phyloP scores from a whole-genome alignment of 2,113 vertebrate genomes.

The Larimichthys crocea region DNA sequence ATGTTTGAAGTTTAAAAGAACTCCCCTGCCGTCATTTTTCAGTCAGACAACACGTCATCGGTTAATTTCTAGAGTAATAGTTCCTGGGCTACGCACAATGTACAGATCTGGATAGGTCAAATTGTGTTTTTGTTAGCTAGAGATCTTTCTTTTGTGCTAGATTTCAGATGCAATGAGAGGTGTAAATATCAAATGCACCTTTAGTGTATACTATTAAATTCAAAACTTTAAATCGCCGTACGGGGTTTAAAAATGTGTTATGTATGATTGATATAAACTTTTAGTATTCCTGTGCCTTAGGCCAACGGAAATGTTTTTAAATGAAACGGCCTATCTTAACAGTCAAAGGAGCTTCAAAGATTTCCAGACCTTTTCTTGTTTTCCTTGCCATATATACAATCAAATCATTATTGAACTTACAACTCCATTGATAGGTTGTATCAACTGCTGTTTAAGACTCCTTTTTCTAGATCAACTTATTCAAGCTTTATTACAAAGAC shows the following conservation, averaged over 20 bases:
- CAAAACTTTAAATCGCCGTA: conserved; percentile 68
- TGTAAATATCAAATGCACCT: conserved; percentile 77
- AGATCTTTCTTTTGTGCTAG: conserved; percentile 67
- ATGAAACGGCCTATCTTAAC: conserved; percentile 81
- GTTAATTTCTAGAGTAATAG: conserved; percentile 46
- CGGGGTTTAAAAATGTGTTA: conserved; percentile 73
- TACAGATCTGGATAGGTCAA: conserved; percentile 69
- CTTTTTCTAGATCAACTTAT: conserved; percentile 82
- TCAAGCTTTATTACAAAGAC: conserved; percentile 83
- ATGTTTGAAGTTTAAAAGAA: conserved; percentile 12
- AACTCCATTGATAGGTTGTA: conserved; percentile 80
- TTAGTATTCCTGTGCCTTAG: conserved; percentile 87
- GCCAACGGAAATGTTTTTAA: conserved; percentile 84
- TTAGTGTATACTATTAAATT: conserved; percentile 70
- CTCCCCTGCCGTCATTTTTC: conserved; percentile 21
- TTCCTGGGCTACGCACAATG: conserved; percentile 75
- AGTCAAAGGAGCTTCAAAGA: conserved; percentile 76
- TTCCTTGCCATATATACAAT: conserved; percentile 76
- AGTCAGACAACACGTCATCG: conserved; percentile 28
- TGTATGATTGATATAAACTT: conserved; percentile 76
- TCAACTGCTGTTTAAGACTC: conserved; percentile 84
- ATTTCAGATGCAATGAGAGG: conserved; percentile 70
- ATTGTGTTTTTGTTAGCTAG: conserved; percentile 54
- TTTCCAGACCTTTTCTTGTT: conserved; percentile 72
- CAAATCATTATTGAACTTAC: conserved; percentile 76